Base-by-base conservation (phyloP, 2,113 vertebrate genomes). In the Bos javanicus region DNA sequence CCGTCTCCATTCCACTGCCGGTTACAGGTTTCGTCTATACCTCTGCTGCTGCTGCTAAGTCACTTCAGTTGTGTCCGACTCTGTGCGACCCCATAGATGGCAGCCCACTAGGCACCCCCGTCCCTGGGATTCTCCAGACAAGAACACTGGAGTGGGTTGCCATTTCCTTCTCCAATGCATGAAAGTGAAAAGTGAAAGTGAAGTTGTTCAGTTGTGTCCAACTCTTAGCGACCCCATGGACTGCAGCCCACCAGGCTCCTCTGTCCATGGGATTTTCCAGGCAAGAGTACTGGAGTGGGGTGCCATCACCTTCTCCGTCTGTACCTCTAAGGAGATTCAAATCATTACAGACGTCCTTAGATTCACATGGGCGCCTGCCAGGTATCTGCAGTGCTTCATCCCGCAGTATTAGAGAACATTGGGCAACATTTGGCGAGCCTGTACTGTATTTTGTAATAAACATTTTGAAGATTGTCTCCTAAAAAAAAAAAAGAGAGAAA, bases 371-470 rank as follows among this genome's bases (percentile, higher is more conserved):
- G 88, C n/a, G 13, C 96, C 97, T 90, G 67, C 97, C 95, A 78
- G 96, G 94, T 92, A 52, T 94, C 97, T 95, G 56, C 90, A 91
- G 94, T 71, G 89, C 91, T 93, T 56, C 1, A 0, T 16, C n/a
- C 87, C 11, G 9, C 48, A 21, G 13, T 43, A 28, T 39, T 96
- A 23, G 52, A 92, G 96, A 94, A 54, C 85, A 87, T 81, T 52
- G 92, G 95, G 56, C 74, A 80, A 91, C 91, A 8, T 39, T 95
- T 91, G 96, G 21, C 39, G 87, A 96, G 95, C 95, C 80, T 71
- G 94, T 96, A 94, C 98, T 98, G 86, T 93, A 90, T 98, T 98
- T 98, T 98, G 96, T 98, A 99, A 98, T 98, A 98, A 98, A 91
- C 94, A 76, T 96, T 97, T 97, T 97, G 62, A 95, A 92, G 83